A percentile compares a stretch with the other conserved stretches of the same genome.
Conservation (phyloP, 2,888 invertebrate genomes). For the Agonopterix subpropinquella region DNA sequence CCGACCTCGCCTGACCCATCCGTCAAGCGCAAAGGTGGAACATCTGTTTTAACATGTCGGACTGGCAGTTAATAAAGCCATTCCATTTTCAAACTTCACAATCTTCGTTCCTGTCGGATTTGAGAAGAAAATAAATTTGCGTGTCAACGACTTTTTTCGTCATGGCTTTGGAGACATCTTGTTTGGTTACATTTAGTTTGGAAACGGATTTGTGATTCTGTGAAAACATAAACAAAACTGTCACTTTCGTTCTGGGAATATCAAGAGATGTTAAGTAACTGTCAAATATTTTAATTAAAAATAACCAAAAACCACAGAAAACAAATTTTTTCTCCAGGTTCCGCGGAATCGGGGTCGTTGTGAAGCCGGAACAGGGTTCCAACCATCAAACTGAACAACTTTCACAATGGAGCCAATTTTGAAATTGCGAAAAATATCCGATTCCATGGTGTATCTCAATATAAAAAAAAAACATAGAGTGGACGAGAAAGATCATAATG, state of each 20-base stretch:
- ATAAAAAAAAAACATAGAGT: conserved; percentile 23
- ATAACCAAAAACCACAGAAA: too few relatives aligned
- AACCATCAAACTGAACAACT: too few relatives aligned
- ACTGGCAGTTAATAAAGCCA: conserved; percentile 60
- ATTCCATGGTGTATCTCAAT: not conserved
- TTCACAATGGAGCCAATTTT: too few relatives aligned
- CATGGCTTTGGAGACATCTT: not conserved
- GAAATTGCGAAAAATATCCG: too few relatives aligned
- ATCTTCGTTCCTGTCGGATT: not conserved
- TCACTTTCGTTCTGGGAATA: not conserved
- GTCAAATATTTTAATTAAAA: not conserved
- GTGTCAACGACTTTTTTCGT: conserved; percentile 4
- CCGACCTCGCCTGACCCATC: conserved; percentile 68
- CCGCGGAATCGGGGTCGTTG: too few relatives aligned
- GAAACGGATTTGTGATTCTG: conserved; percentile 3
- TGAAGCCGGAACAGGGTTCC: too few relatives aligned
- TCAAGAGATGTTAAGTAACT: not conserved
- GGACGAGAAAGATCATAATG: conserved; percentile 48
- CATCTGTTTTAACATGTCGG: conserved; percentile 70
- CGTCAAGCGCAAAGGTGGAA: conserved; percentile 63
- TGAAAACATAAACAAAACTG: conserved; percentile 5
- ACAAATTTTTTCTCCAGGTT: too few relatives aligned
- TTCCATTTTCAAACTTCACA: conserved; percentile 37
- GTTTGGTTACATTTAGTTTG: not conserved
- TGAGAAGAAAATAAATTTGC: conserved; percentile 7